Evolutionary conservation across 2,888 invertebrate species (phyloP).

Genomic region (Xylota sylvarum): DNA sequence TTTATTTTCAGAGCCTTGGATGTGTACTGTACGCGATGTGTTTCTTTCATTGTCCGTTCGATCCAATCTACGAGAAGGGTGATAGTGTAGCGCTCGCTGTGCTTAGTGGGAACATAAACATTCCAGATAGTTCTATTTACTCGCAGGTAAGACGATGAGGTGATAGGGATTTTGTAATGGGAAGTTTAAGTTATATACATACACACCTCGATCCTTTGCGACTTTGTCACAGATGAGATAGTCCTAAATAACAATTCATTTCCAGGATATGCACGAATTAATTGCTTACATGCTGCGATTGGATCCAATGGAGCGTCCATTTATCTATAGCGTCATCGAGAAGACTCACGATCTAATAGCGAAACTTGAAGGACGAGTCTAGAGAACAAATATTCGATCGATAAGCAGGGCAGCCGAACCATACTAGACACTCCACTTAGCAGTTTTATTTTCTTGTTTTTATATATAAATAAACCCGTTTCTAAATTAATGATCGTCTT

Average conservation of each 20-base stretch:
- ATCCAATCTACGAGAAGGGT: slow-evolving; percentile 92
- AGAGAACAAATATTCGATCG: slow-evolving; percentile 78
- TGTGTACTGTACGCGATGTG: slow-evolving; percentile 94
- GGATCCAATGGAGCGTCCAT: slow-evolving; percentile 91
- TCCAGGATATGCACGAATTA: slow-evolving; percentile 89
- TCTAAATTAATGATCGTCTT: slow-evolving; percentile 86
- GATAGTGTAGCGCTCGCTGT: slow-evolving; percentile 95
- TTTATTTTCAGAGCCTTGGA: slow-evolving; percentile 89
- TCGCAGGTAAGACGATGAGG: slow-evolving; percentile 84
- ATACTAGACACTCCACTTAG: slow-evolving; percentile 46
- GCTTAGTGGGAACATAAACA: slow-evolving; percentile 90
- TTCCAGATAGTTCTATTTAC: slow-evolving; percentile 89
- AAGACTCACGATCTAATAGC: slow-evolving; percentile 87
- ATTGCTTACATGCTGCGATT: slow-evolving; percentile 90
- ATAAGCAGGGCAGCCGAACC: slow-evolving; percentile 49
- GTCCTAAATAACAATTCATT: too few species aligned
- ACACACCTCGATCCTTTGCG: not conserved
- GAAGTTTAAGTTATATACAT: not conserved
- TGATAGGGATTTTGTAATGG: not conserved
- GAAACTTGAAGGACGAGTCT: slow-evolving; percentile 87
- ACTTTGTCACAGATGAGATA: too few species aligned
- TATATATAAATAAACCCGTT: slow-evolving; percentile 69
- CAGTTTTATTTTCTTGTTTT: slow-evolving; percentile 56
- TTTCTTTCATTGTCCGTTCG: slow-evolving; percentile 94
- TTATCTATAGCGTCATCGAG: slow-evolving; percentile 90